phyloP scores from a whole-genome alignment of 2,113 vertebrate species.

The Corythoichthys haematopterus region DNA sequence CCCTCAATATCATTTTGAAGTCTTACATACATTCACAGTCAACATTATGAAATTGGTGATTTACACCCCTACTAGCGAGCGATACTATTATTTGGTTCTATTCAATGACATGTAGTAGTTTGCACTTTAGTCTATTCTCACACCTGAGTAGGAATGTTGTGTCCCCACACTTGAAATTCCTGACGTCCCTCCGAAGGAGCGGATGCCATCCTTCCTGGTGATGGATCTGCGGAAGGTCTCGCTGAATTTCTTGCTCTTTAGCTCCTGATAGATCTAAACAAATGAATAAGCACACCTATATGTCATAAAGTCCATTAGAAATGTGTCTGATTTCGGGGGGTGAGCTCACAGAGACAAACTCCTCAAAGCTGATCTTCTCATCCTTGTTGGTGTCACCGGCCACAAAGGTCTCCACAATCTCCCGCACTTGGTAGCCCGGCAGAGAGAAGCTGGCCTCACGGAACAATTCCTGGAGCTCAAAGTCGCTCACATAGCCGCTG shows the following conservation, averaged over 20 bases:
- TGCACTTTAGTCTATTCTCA: neutral
- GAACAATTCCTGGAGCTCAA: constrained; percentile 95
- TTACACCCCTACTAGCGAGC: too few relatives aligned
- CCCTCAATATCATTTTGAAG: too few relatives aligned
- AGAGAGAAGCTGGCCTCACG: constrained; percentile 88
- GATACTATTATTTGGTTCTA: too few relatives aligned
- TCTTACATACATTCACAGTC: too few relatives aligned
- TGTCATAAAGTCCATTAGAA: neutral
- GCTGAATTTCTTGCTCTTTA: constrained; percentile 90
- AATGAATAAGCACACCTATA: neutral
- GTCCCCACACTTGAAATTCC: constrained; percentile 89
- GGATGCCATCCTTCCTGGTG: constrained; percentile 86
- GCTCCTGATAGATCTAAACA: constrained; percentile 85
- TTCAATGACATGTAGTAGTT: neutral
- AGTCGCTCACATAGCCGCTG: constrained; percentile 92
- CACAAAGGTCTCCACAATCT: constrained; percentile 87
- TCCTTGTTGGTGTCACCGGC: constrained; percentile 89
- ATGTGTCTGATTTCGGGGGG: neutral
- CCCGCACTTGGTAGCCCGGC: constrained; percentile 90
- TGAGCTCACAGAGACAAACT: constrained; percentile 88
- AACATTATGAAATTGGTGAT: too few relatives aligned
- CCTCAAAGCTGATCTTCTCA: constrained; percentile 91
- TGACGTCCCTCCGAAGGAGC: constrained; percentile 89
- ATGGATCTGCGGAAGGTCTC: constrained; percentile 88
- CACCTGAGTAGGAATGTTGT: constrained; percentile 95